Evolutionary conservation across 2,797 vertebrate species (phyloP), one percentile per base, ranked within the genome.

Genomic region (Sciurus carolinensis): DNA sequence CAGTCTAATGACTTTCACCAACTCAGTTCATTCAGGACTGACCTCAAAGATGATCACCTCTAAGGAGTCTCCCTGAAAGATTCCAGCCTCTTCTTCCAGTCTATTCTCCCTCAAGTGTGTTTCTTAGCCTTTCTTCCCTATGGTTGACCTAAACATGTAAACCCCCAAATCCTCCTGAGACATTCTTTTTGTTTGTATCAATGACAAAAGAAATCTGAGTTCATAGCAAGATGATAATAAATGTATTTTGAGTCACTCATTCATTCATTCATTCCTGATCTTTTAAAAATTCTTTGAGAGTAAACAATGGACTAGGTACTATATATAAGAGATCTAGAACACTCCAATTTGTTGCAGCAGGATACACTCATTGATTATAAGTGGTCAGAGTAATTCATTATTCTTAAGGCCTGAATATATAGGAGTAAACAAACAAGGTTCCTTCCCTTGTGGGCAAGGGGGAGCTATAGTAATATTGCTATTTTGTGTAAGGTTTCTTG

Each of bases 381-480:
- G 36, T 59, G 26, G 17, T 82, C 64, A 42, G 6, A 52, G 12
- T 64, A 79, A 1, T 7, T 79, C 15, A 11, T 57, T 75, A 14
- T 28, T 88, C 42, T 39, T 64, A 87, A 10, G 17, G 3, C n/a
- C 12, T 71, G 33, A 24, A 79, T 7, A 36, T 52, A 84, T 0
- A 26, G 9, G 15, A 67, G 26, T 52, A 72, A 75, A 73, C n/a
- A 69, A 67, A 2, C 0, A 42, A 47, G 26, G 36, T 33, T 62
- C 13, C 3, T 77, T 20, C 22, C 4, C 2, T 57, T 36, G 28
- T 76, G 6, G 0, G 0, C 2, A 33, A 15, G 6, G 2, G 4
- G 47, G 13, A 50, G 15, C 26, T 39, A 33, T 28, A 44, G 69
- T 36, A 52, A 57, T 39, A 3, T 4, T 36, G 13, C 9, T 44